phyloP scores from a whole-genome alignment of 2,113 vertebrate species.

The Eurypyga helias region DNA sequence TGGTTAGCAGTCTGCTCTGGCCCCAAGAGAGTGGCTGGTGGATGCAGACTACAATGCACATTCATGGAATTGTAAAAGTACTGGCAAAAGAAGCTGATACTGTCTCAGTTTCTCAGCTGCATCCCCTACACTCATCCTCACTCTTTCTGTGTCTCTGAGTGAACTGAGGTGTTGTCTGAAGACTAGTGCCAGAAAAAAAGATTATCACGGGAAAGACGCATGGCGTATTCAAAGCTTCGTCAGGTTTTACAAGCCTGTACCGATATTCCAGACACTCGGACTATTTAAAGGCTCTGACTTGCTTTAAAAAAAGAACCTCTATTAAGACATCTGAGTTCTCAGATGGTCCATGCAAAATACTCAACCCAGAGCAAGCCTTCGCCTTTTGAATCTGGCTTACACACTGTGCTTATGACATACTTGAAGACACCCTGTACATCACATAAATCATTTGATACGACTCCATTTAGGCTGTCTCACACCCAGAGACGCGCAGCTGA shows the following conservation, averaged over 20 bases:
- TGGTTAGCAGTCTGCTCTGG: background rate
- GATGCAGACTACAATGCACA: background rate
- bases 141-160: background rate
- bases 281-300: background rate
- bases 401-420: background rate
- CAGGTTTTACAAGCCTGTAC: background rate
- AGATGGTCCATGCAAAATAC: background rate
- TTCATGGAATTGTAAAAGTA: background rate
- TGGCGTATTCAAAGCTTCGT: background rate
- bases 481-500: slow-evolving; percentile 38
- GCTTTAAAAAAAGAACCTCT: background rate
- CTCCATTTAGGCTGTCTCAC: slow-evolving; percentile 45
- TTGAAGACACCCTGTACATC: slow-evolving; percentile 22
- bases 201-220: background rate
- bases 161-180: background rate
- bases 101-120: background rate
- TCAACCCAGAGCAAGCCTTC: background rate
- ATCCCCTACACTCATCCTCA: background rate
- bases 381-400: background rate
- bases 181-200: background rate
- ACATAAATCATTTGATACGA: background rate
- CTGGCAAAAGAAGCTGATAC: background rate
- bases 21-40: background rate
- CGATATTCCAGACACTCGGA: background rate
- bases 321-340: background rate